A percentile compares a stretch with the other conserved stretches of the same genome.
These are phyloP conservation scores for Pholis gunnellus DNA, from an alignment of 2,113 vertebrate genomes.

Conservation along the genomic window DNA sequence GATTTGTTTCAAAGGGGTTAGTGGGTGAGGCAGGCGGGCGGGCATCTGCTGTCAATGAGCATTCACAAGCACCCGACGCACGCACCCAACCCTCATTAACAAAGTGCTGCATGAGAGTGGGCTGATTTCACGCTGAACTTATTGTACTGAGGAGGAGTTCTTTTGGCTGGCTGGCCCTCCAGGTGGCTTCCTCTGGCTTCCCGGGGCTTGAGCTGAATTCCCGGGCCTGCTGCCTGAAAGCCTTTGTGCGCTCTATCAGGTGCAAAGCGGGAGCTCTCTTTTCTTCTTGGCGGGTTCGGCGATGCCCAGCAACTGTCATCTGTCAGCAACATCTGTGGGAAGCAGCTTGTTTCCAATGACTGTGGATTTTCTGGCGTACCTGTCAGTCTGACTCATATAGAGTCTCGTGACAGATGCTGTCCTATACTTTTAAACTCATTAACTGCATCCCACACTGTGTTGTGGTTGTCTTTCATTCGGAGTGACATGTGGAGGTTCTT, in stretches of 20 bases:
- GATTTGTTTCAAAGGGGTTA: constrained; percentile 43
- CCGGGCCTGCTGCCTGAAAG: constrained; percentile 49
- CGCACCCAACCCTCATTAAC: constrained; percentile 38
- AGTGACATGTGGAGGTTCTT: constrained; percentile 37
- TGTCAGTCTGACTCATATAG: constrained; percentile 65
- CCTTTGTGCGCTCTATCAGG: constrained; percentile 46
- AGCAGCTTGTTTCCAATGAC: constrained; percentile 69
- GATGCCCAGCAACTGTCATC: constrained; percentile 72
- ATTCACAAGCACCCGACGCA: constrained; percentile 15
- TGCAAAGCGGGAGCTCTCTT: constrained; percentile 49
- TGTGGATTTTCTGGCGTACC: constrained; percentile 62
- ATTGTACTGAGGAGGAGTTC: constrained; percentile 19
- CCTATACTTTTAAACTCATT: constrained; percentile 71
- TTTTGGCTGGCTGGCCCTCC: constrained; percentile 34
- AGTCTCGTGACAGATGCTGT: constrained; percentile 65
- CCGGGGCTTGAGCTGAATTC: constrained; percentile 42
- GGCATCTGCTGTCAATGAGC: constrained; percentile 34
- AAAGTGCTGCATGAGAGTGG: constrained; percentile 23
- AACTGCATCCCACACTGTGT: constrained; percentile 50
- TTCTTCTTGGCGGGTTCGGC: constrained; percentile 56
- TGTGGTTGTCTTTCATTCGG: constrained; percentile 62
- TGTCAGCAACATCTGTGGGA: constrained; percentile 75
- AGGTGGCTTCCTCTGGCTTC: constrained; percentile 56
- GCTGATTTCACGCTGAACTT: constrained; percentile 35
- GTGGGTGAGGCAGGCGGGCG: constrained; percentile 1